These are phyloP conservation scores for Microcebus jonahi DNA, from an alignment of 2,113 vertebrate genomes.

Conservation along the genomic window DNA sequence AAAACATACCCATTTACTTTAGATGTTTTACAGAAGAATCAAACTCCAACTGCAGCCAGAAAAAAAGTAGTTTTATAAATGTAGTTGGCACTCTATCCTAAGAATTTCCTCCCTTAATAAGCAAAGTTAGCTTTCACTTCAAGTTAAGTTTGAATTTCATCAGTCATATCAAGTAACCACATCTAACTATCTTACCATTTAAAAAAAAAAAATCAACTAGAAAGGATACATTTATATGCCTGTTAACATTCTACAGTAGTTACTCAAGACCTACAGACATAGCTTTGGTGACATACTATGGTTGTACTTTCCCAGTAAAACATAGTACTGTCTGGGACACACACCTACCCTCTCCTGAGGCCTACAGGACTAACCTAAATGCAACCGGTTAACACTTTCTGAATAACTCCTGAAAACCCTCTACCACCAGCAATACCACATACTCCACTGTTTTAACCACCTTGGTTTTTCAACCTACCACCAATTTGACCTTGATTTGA, in stretches of 20 bases:
- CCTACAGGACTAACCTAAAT: neutral
- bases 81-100: neutral
- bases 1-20: neutral
- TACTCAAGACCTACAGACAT: neutral
- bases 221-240: neutral
- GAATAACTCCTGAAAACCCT: neutral
- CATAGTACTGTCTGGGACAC: neutral
- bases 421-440: neutral
- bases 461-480: neutral
- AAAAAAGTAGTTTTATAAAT: constrained; percentile 4
- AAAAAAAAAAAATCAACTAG: neutral
- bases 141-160: constrained; percentile 21
- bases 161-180: neutral
- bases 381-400: neutral
- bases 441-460: neutral
- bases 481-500: neutral
- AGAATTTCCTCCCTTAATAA: constrained; percentile 8
- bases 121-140: constrained; percentile 45
- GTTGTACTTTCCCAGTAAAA: neutral
- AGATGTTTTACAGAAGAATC: neutral
- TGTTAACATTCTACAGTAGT: neutral
- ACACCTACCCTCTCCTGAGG: neutral
- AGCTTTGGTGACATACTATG: neutral
- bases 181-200: neutral
- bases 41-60: neutral